Percentiles rank a stretch among this genome's conserved stretches.
Conservation (phyloP, 1,140 invertebrate species). For the Meloidogyne exigua region DNA sequence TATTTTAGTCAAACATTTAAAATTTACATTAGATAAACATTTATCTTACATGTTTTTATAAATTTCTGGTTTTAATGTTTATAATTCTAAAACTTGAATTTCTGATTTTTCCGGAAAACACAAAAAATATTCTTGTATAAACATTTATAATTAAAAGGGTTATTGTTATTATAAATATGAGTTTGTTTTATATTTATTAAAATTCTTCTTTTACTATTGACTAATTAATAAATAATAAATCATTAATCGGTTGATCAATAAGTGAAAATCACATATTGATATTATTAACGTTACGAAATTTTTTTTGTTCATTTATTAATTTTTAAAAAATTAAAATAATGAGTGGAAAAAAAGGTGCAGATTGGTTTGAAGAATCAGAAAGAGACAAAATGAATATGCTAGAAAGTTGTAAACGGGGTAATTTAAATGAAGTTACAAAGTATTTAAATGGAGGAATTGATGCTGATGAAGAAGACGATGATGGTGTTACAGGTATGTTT, state of each 20-base stretch:
- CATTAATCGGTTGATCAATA: background rate
- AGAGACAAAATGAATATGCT: conserved; percentile 38
- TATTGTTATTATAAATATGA: too few species aligned
- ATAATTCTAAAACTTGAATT: too few species aligned
- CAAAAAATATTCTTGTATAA: too few species aligned
- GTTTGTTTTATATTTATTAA: background rate
- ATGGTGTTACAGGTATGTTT: conserved; percentile 27
- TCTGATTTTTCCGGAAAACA: too few species aligned
- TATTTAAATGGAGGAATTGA: conserved; percentile 20
- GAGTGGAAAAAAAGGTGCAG: conserved; percentile 30
- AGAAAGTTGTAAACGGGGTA: conserved; percentile 24
- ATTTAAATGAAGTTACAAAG: conserved; percentile 27
- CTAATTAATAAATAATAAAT: conserved; percentile 1
- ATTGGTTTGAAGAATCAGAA: conserved; percentile 37
- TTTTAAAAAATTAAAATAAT: conserved; percentile 22
- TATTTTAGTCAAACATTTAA: too few species aligned
- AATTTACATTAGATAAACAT: too few species aligned
- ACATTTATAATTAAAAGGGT: too few species aligned
- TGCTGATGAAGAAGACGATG: conserved; percentile 27
- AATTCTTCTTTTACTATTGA: background rate
- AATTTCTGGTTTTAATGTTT: too few species aligned
- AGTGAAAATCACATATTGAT: background rate
- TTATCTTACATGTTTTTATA: too few species aligned
- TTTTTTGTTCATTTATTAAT: background rate
- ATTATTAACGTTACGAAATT: background rate